These are phyloP conservation scores for Lordiphosa fenestrarum DNA, from an alignment of 2,888 invertebrate species.

Conservation along the genomic window DNA sequence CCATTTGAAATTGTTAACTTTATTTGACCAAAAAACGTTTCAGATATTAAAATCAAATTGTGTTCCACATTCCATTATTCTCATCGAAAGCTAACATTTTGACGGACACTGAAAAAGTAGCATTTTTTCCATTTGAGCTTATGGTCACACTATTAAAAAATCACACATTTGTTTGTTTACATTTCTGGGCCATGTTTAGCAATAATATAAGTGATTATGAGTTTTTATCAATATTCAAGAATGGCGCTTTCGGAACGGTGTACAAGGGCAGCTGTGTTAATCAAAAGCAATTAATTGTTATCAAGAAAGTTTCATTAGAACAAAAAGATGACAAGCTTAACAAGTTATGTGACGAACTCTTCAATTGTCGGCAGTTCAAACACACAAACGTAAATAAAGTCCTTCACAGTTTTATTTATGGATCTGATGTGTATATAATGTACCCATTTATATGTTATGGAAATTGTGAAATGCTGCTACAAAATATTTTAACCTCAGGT, in stretches of 20 bases:
- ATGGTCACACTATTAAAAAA: no score
- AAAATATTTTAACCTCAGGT: constrained; percentile 85
- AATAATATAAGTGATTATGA: constrained; percentile 85
- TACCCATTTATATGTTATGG: constrained; percentile 92
- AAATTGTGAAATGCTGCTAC: constrained; percentile 89
- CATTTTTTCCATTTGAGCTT: no score
- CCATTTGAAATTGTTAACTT: no score
- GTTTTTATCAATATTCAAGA: constrained; percentile 86
- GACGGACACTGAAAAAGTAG: no score
- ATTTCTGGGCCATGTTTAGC: constrained; percentile 81
- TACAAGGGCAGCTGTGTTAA: constrained; percentile 86
- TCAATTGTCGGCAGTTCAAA: constrained; percentile 87
- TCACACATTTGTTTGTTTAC: no score
- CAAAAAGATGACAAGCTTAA: constrained; percentile 83
- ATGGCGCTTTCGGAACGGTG: constrained; percentile 85
- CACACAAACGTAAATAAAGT: constrained; percentile 90
- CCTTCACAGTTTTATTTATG: constrained; percentile 88
- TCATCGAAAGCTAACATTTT: no score
- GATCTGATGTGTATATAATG: constrained; percentile 89
- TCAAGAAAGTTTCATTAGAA: constrained; percentile 89
- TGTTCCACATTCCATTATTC: no score
- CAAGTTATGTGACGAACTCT: constrained; percentile 87
- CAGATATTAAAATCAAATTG: no score
- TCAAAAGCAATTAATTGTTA: constrained; percentile 85
- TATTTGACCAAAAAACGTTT: no score